Conservation (phyloP, 2,888 invertebrate species). For the Melikaiella ostensackeni region DNA sequence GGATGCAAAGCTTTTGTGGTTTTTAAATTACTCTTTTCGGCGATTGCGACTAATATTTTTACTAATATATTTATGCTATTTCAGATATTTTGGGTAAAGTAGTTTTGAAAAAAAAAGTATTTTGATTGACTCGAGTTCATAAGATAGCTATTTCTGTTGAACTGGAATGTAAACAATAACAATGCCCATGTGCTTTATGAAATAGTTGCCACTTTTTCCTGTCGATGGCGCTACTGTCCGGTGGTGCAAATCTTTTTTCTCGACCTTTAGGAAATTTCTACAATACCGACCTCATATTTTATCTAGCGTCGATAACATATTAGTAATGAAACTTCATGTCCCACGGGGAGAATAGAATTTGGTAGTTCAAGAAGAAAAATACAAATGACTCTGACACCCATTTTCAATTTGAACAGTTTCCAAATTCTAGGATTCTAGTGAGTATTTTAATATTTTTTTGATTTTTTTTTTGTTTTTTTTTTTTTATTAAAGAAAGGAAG, state of each 20-base stretch:
- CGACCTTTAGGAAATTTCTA: not conserved
- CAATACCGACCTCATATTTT: not conserved
- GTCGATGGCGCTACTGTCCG: slow-evolving; percentile 10
- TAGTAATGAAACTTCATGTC: not conserved
- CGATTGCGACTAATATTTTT: not conserved
- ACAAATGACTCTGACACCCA: not conserved
- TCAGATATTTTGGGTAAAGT: not conserved
- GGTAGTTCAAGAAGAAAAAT: not conserved
- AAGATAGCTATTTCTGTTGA: not conserved
- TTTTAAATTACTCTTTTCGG: no score
- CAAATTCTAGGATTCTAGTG: no score
- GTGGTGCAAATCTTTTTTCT: not conserved
- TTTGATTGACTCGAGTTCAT: not conserved
- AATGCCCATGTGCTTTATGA: slow-evolving; percentile 45
- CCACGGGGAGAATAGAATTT: not conserved
- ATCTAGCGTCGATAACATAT: not conserved
- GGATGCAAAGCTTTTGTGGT: no score
- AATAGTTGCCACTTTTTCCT: not conserved
- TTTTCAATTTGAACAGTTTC: not conserved
- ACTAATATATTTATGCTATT: not conserved
- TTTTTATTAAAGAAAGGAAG: no score
- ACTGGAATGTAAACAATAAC: slow-evolving; percentile 46
- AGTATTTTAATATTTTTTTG: no score
- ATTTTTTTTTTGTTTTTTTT: no score
- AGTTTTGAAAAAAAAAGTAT: not conserved